These are phyloP conservation scores for Rhagoletis zephyria DNA, from an alignment of 1,140 invertebrate species.

Conservation along the genomic window DNA sequence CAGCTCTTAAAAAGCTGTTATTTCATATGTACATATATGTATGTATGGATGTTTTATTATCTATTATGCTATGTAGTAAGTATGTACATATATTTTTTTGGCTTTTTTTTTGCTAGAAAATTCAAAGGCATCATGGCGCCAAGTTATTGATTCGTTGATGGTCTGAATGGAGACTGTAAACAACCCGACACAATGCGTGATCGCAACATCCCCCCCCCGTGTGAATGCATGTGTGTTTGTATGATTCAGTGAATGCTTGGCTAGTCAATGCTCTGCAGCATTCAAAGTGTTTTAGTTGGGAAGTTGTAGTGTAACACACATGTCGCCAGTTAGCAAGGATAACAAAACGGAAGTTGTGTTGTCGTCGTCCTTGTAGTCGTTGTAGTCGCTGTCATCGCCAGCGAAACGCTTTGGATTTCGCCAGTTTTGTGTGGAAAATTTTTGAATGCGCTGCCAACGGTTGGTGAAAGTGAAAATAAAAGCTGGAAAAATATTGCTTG, in stretches of 20 bases:
- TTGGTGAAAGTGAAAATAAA: background rate
- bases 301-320: background rate
- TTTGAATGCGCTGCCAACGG: background rate
- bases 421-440: background rate
- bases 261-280: background rate
- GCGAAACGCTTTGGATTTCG: background rate
- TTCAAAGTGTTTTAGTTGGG: background rate
- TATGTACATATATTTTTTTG: background rate
- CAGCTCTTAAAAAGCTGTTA: background rate
- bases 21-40: background rate
- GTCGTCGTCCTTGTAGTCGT: background rate
- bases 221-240: background rate
- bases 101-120: background rate
- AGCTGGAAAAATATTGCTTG: background rate
- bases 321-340: background rate
- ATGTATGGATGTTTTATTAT: background rate
- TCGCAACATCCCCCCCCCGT: background rate
- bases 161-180: slow-evolving; percentile 26
- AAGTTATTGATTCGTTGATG: slow-evolving; percentile 68
- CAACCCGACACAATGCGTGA: slow-evolving; percentile 48
- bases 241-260: background rate
- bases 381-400: background rate
- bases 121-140: slow-evolving; percentile 61
- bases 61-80: background rate
- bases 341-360: background rate